These are phyloP conservation scores for Thereva unica DNA, from an alignment of 2,888 invertebrate genomes.

Conservation along the genomic window DNA sequence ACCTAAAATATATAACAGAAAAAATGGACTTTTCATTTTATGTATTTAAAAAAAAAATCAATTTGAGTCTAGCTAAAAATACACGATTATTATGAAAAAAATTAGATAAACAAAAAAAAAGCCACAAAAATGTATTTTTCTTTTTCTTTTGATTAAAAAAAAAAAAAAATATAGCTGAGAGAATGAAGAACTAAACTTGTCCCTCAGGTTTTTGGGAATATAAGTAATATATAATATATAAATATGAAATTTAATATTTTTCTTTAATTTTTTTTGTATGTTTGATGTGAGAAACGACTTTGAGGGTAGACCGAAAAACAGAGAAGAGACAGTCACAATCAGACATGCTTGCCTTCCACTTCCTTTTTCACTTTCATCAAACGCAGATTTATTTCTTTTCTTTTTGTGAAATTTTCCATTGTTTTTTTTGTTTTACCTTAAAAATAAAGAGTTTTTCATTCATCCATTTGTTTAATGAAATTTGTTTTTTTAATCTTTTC, in stretches of 20 bases:
- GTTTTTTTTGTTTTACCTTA: constrained; percentile 2
- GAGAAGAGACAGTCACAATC: constrained; percentile 4
- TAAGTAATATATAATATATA: too few species aligned
- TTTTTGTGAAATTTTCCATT: neutral
- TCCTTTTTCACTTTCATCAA: neutral
- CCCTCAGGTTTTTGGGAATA: too few species aligned
- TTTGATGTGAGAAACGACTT: too few species aligned
- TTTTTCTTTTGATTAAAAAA: too few species aligned
- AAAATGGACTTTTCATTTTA: constrained; percentile 16
- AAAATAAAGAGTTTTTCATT: constrained; percentile 11
- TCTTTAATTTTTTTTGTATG: too few species aligned
- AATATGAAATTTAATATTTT: too few species aligned
- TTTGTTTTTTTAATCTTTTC: constrained; percentile 13
- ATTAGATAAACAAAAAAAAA: constrained; percentile 3
- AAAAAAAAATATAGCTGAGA: too few species aligned
- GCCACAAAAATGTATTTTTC: neutral
- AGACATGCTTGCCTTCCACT: constrained; percentile 1
- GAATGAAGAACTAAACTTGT: too few species aligned
- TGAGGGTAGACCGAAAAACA: neutral
- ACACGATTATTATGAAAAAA: constrained; percentile 10
- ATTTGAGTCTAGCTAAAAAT: constrained; percentile 30
- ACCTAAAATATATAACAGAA: constrained; percentile 30
- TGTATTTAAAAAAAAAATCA: constrained; percentile 6
- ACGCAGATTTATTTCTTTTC: neutral
- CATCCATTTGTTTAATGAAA: constrained; percentile 4